Conservation (phyloP, 2,797 vertebrate species). For the Acanthurus leucopareius region DNA sequence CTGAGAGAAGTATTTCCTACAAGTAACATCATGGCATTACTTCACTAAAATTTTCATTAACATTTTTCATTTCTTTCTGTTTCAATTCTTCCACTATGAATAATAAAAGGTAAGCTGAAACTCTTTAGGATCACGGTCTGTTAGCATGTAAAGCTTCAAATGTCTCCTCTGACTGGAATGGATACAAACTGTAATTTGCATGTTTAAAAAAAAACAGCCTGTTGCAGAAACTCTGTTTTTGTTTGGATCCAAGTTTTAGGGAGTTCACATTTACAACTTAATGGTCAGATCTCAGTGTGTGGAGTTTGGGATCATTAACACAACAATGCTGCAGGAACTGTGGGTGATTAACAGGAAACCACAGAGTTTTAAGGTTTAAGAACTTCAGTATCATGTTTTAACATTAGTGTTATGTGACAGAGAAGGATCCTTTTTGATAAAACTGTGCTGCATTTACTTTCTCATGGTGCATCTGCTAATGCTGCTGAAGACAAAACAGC, state of each 20-base stretch:
- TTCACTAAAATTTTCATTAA: not conserved
- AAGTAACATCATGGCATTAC: not conserved
- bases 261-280: slow-evolving; percentile 13
- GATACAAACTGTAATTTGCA: slow-evolving; percentile 12
- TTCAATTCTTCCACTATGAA: not conserved
- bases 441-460: not conserved
- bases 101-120: slow-evolving; percentile 6
- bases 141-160: not conserved
- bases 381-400: not conserved
- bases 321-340: not conserved
- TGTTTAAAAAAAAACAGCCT: not conserved
- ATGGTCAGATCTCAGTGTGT: not conserved
- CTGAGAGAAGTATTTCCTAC: no score
- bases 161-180: not conserved
- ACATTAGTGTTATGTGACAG: not conserved
- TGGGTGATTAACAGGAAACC: not conserved
- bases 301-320: slow-evolving; percentile 22
- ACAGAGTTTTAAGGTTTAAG: not conserved
- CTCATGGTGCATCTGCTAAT: not conserved
- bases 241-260: not conserved
- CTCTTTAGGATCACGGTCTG: not conserved
- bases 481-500: not conserved
- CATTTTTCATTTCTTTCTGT: not conserved
- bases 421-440: not conserved
- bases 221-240: not conserved